Conservation (phyloP, 2,797 vertebrate genomes). For the Sebastes dallii region DNA sequence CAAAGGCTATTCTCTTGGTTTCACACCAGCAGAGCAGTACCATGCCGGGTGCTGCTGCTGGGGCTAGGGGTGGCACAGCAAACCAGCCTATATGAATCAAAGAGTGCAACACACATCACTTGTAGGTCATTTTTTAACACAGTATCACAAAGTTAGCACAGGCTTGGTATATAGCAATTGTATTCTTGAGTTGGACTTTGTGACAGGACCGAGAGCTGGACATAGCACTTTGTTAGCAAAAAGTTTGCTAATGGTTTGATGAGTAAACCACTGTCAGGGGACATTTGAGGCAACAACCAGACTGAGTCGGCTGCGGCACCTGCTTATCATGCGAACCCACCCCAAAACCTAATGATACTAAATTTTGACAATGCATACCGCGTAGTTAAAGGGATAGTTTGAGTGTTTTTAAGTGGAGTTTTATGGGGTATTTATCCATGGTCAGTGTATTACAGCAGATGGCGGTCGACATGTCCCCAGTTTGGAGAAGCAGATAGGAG, state of each 20-base stretch:
- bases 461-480: neutral
- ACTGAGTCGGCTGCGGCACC: neutral
- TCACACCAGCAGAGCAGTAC: constrained; percentile 77
- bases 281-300: neutral
- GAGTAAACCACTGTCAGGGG: neutral
- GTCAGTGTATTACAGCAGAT: neutral
- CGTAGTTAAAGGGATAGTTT: neutral
- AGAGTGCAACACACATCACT: constrained; percentile 12
- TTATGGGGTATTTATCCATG: neutral
- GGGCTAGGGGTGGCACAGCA: constrained; percentile 46
- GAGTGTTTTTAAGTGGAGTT: neutral
- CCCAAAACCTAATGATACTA: neutral
- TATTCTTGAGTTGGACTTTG: neutral
- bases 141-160: neutral
- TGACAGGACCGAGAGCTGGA: neutral
- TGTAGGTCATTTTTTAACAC: neutral
- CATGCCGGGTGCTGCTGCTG: constrained; percentile 62
- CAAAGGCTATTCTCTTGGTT: constrained; percentile 80
- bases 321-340: neutral
- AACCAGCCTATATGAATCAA: constrained; percentile 45
- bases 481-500: neutral
- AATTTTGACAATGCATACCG: neutral
- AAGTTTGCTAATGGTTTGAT: neutral
- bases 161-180: neutral
- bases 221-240: neutral